Conservation (phyloP, 2,888 invertebrate species). For the Zeuzera pyrina region DNA sequence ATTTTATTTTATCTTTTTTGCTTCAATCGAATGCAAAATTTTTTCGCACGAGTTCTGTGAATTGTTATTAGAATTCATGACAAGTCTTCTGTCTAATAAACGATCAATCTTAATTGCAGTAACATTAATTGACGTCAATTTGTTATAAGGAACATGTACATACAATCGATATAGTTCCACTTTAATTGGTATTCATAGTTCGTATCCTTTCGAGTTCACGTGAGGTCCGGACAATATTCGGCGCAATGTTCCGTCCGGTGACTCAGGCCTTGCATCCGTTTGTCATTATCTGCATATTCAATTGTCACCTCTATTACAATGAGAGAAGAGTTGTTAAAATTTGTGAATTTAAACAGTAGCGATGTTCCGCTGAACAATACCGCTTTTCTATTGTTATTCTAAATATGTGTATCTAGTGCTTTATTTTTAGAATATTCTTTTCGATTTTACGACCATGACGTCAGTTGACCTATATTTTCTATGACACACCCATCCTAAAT, state of each 20-base stretch:
- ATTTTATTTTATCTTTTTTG: too few relatives aligned
- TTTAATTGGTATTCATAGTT: constrained; percentile 41
- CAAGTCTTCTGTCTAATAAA: too few relatives aligned
- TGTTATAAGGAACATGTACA: too few relatives aligned
- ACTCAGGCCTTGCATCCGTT: constrained; percentile 43
- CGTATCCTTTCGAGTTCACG: constrained; percentile 35
- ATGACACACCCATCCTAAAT: constrained; percentile 3
- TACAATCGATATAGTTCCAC: too few relatives aligned
- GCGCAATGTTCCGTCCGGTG: constrained; percentile 61
- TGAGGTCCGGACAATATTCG: constrained; percentile 45
- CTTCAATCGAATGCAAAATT: too few relatives aligned
- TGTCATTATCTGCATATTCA: constrained; percentile 4
- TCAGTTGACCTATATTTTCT: constrained; percentile 37
- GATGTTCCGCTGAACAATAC: constrained; percentile 16
- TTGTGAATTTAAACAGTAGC: background rate
- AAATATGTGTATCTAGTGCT: constrained; percentile 25
- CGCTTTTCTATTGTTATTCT: constrained; percentile 43
- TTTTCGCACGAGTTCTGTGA: too few relatives aligned
- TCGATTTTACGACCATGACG: constrained; percentile 26
- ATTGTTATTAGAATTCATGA: too few relatives aligned
- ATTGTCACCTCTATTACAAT: constrained; percentile 2
- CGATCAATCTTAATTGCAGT: too few relatives aligned
- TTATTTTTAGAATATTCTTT: constrained; percentile 39
- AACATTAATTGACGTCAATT: too few relatives aligned
- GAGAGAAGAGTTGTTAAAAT: constrained; percentile 1